Evolutionary conservation across 2,113 vertebrate species (phyloP).

Genomic region (Zingel zingel): DNA sequence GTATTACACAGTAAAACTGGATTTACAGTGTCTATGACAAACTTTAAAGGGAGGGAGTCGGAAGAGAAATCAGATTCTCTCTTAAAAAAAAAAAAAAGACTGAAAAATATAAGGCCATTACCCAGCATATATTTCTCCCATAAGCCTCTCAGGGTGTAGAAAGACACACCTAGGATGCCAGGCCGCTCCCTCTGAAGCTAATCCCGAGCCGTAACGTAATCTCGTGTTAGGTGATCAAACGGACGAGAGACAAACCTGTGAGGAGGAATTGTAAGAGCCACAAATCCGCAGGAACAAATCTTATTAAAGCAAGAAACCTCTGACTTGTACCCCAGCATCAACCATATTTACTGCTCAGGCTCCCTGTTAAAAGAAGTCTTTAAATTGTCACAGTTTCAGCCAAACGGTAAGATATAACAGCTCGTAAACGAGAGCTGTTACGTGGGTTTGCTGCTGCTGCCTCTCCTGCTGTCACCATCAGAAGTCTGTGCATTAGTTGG

Average conservation of each 20-base stretch:
- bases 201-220: conserved; percentile 81
- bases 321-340: conserved; percentile 56
- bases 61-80: conserved; percentile 74
- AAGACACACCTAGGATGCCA: conserved; percentile 83
- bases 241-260: conserved; percentile 73
- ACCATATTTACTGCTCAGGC: conserved; percentile 57
- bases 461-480: conserved; percentile 67
- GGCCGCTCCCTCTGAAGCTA: conserved; percentile 77
- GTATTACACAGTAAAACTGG: conserved; percentile 78
- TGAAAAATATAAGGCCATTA: conserved; percentile 82
- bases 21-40: conserved; percentile 77
- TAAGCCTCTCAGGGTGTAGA: conserved; percentile 84
- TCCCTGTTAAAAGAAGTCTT: conserved; percentile 51
- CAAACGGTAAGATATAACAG: conserved; percentile 39
- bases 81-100: conserved; percentile 39
- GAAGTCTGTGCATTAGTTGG: conserved; percentile 42
- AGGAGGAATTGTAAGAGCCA: conserved; percentile 79
- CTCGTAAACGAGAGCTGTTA: conserved; percentile 48
- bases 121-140: conserved; percentile 69
- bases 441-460: conserved; percentile 54
- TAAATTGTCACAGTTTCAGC: conserved; percentile 63
- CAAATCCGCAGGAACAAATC: conserved; percentile 85
- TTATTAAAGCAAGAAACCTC: conserved; percentile 76
- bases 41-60: conserved; percentile 62
- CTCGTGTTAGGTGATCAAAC: conserved; percentile 86